phyloP scores from a whole-genome alignment of 92 coral and sea anemone genomes.

The Blastomussa wellsi region DNA sequence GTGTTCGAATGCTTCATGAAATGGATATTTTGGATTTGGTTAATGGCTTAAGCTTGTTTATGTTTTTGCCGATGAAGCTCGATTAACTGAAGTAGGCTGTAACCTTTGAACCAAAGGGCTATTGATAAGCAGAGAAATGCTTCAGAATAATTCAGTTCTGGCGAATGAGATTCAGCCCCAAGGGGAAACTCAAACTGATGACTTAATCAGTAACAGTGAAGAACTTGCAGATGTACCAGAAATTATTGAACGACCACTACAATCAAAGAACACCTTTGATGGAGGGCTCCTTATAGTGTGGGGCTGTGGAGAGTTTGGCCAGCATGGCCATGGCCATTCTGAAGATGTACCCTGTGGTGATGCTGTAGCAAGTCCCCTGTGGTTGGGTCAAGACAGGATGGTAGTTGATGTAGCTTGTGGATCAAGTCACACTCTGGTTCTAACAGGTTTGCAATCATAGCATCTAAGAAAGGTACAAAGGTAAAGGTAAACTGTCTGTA shows the following conservation, averaged over 20 bases:
- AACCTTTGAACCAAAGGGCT: neutral
- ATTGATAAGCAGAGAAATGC: neutral
- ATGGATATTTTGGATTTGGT: neutral
- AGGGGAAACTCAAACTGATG: neutral
- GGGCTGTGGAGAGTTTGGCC: conserved; percentile 99
- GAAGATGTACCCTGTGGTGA: conserved; percentile 56
- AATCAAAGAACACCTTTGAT: neutral
- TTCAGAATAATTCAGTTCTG: neutral
- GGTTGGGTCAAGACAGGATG: conserved; percentile 72
- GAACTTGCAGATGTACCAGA: neutral
- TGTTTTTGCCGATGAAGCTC: neutral
- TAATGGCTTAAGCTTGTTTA: neutral
- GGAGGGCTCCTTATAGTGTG: conserved; percentile 82
- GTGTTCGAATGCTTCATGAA: neutral
- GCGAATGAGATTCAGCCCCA: neutral
- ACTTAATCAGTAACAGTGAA: neutral
- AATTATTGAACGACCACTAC: neutral
- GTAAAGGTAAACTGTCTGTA: no score
- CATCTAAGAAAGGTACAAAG: no score
- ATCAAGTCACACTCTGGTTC: conserved; percentile 87
- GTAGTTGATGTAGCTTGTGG: conserved; percentile 81
- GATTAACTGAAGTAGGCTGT: neutral
- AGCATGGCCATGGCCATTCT: conserved; percentile 90
- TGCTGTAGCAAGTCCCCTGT: conserved; percentile 64
- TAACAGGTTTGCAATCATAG: conserved; percentile 69